phyloP scores from a whole-genome alignment of 2,888 invertebrate species.

The Melikaiella ostensackeni region DNA sequence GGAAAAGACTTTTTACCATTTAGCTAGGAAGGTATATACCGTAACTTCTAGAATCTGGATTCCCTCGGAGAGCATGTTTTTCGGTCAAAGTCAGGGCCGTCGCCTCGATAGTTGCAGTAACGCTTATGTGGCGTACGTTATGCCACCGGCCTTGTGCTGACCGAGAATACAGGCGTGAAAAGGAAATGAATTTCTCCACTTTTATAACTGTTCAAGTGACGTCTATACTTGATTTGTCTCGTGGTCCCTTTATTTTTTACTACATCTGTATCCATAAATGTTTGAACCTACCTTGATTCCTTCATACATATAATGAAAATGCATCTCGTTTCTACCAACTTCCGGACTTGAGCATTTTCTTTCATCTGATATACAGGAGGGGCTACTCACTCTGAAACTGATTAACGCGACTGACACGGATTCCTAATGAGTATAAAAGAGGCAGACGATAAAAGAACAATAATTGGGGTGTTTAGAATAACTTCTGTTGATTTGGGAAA shows the following conservation, averaged over 20 bases:
- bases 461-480: too few species aligned
- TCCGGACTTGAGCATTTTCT: background rate
- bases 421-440: too few species aligned
- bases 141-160: background rate
- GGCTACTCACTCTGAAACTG: too few species aligned
- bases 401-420: too few species aligned
- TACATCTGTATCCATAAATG: background rate
- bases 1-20: background rate
- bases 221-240: background rate
- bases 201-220: background rate
- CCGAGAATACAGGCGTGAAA: constrained; percentile 44
- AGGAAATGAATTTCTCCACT: constrained; percentile 48
- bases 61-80: constrained; percentile 47
- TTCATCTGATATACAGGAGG: background rate
- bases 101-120: background rate
- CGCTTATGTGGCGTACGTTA: constrained; percentile 31
- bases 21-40: too few species aligned
- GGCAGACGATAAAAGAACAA: too few species aligned
- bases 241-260: background rate
- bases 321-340: background rate
- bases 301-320: background rate
- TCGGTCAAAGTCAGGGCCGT: constrained; percentile 39
- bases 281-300: background rate
- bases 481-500: too few species aligned
- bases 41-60: constrained; percentile 26